Percentiles rank a stretch among this genome's conserved stretches.
These are phyloP conservation scores for Tachina grossa DNA, from an alignment of 2,888 invertebrate species.

Conservation along the genomic window DNA sequence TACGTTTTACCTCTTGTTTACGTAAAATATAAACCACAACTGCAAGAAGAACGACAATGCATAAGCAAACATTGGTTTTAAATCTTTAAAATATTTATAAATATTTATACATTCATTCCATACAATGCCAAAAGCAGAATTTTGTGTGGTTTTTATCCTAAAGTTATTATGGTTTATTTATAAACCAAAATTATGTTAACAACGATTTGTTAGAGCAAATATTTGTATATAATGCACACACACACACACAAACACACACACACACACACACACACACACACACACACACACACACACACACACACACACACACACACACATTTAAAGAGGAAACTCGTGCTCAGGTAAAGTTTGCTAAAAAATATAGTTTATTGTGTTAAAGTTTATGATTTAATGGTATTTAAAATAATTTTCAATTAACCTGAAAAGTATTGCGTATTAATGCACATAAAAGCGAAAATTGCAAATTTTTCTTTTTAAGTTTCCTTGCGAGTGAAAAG, in stretches of 20 bases:
- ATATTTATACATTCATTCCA: conserved; percentile 5
- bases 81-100: conserved; percentile 27
- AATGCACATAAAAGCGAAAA: no score
- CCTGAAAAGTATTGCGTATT: no score
- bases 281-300: not conserved
- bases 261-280: not conserved
- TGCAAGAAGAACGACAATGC: conserved; percentile 9
- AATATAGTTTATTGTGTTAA: not conserved
- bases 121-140: conserved; percentile 22
- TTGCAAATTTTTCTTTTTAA: no score
- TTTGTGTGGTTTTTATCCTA: conserved; percentile 39
- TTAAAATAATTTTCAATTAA: not conserved
- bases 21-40: conserved; percentile 21
- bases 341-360: not conserved
- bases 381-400: not conserved
- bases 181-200: conserved; percentile 54
- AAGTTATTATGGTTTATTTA: conserved; percentile 53
- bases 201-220: conserved; percentile 52
- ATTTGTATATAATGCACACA: not conserved
- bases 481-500: no score
- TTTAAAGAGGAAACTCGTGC: not conserved
- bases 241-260: not conserved
- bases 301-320: not conserved
- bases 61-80: conserved; percentile 22
- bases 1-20: conserved; percentile 20